These are phyloP conservation scores for Phalera bucephala DNA, from an alignment of 2,888 invertebrate genomes.

Conservation along the genomic window DNA sequence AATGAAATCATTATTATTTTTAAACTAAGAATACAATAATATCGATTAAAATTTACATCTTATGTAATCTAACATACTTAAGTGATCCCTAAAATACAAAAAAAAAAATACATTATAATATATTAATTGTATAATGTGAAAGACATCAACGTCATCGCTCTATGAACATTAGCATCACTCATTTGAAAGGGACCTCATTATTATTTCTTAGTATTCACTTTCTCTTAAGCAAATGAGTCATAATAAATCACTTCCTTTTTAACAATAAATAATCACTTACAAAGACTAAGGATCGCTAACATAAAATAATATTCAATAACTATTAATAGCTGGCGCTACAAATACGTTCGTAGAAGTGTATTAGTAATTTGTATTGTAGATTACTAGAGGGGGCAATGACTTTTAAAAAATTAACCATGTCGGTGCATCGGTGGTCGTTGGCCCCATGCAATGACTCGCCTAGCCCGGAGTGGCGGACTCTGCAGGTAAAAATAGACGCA, in stretches of 20 bases:
- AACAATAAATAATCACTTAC: no score
- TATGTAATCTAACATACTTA: no score
- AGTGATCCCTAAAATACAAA: no score
- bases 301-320: no score
- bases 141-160: slow-evolving; percentile 49
- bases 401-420: slow-evolving; percentile 63
- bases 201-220: slow-evolving; percentile 20
- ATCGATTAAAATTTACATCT: no score
- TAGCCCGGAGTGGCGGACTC: slow-evolving; percentile 31
- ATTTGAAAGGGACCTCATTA: neutral
- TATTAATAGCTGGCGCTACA: neutral
- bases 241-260: slow-evolving; percentile 1
- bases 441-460: slow-evolving; percentile 54
- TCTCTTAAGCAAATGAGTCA: slow-evolving; percentile 30
- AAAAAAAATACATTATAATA: no score
- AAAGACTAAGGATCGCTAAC: no score
- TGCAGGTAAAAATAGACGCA: slow-evolving; percentile 64
- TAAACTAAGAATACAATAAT: no score
- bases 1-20: no score
- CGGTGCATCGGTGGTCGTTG: slow-evolving; percentile 67
- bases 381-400: slow-evolving; percentile 53
- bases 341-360: slow-evolving; percentile 5
- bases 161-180: neutral
- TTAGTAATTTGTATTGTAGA: slow-evolving; percentile 14
- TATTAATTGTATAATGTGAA: slow-evolving; percentile 18